Conservation (phyloP, 2,113 vertebrate species). For the Pyxicephalus adspersus region DNA sequence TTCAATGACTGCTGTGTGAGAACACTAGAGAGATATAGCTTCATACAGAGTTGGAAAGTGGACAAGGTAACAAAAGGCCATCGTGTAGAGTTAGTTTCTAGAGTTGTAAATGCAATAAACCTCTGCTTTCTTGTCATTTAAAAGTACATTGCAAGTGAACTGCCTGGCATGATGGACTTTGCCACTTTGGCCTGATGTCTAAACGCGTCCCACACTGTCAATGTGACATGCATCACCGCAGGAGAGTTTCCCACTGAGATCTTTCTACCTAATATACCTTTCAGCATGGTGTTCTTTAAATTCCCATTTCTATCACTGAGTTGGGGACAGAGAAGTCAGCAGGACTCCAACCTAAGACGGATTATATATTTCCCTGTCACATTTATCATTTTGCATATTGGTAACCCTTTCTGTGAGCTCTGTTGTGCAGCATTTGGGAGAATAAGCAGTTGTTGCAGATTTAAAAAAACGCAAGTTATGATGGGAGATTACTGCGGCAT, state of each 20-base stretch:
- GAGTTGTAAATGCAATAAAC: too few relatives aligned
- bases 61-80: too few relatives aligned
- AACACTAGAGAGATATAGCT: too few relatives aligned
- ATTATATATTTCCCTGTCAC: constrained; percentile 39
- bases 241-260: constrained; percentile 61
- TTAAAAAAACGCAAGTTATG: too few relatives aligned
- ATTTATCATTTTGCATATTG: not conserved
- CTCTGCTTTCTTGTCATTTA: not conserved
- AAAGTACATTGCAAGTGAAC: constrained; percentile 1
- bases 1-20: too few relatives aligned
- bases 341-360: constrained; percentile 59
- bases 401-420: constrained; percentile 5
- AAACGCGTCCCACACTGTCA: not conserved
- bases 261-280: constrained; percentile 56
- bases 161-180: not conserved
- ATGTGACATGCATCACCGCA: constrained; percentile 30
- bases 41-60: too few relatives aligned
- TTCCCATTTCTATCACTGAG: constrained; percentile 64
- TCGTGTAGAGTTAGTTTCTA: too few relatives aligned
- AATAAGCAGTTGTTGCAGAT: too few relatives aligned
- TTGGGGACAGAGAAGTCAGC: constrained; percentile 59
- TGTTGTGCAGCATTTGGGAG: too few relatives aligned
- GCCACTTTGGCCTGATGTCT: constrained; percentile 47
- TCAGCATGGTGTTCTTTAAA: constrained; percentile 65
- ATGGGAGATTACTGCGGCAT: too few relatives aligned